These are phyloP conservation scores for Syritta pipiens DNA, from an alignment of 2,888 invertebrate species.

Conservation along the genomic window DNA sequence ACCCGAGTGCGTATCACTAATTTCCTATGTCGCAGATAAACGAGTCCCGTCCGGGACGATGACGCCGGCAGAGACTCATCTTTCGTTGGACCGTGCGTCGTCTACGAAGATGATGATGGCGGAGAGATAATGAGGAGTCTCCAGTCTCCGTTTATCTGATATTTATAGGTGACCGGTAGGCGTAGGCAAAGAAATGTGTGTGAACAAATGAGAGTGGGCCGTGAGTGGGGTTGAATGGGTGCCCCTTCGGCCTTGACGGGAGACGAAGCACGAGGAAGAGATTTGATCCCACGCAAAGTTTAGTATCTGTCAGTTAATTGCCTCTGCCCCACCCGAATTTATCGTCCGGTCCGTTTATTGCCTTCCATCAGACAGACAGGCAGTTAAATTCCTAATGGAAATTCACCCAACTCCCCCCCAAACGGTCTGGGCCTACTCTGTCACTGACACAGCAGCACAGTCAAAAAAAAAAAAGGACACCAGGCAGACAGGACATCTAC, in stretches of 20 bases:
- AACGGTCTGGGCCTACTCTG: constrained; percentile 34
- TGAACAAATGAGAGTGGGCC: constrained; percentile 59
- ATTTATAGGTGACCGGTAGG: constrained; percentile 70
- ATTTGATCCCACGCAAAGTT: neutral
- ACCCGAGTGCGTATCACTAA: constrained; percentile 49
- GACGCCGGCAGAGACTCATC: constrained; percentile 30
- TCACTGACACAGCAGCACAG: constrained; percentile 40
- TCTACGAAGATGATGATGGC: constrained; percentile 9
- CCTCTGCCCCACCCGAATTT: constrained; percentile 21
- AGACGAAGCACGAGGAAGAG: too few relatives aligned
- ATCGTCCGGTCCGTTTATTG: constrained; percentile 42
- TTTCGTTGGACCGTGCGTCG: constrained; percentile 6
- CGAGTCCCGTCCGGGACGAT: constrained; percentile 30
- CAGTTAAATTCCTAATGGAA: constrained; percentile 42
- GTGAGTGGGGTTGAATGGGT: constrained; percentile 35
- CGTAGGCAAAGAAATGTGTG: constrained; percentile 67
- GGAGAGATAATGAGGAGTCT: constrained; percentile 58
- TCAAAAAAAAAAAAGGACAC: constrained; percentile 35
- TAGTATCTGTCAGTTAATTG: constrained; percentile 49
- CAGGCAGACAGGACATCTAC: constrained; percentile 30
- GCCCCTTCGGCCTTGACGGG: constrained; percentile 46
- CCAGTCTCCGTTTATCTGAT: constrained; percentile 56
- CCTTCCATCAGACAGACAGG: constrained; percentile 12
- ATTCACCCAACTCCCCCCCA: constrained; percentile 11
- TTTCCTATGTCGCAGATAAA: constrained; percentile 53